Base-by-base conservation (phyloP, 1,140 invertebrate genomes). In the Leucophenga varia region DNA sequence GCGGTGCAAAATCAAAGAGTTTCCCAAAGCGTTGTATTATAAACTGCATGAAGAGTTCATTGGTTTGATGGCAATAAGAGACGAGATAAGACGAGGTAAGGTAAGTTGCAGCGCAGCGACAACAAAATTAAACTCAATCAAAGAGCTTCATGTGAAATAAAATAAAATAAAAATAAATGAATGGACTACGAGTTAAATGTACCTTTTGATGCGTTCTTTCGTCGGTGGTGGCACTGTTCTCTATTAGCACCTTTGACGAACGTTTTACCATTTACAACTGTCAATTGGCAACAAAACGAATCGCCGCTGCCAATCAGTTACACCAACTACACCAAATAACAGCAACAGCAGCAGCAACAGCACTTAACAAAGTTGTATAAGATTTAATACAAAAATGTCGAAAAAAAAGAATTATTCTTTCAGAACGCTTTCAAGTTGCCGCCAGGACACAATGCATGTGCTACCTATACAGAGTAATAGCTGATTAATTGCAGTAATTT, bases 241-340 rank as follows among this genome's bases (percentile, higher is more conserved):
- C 67, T 71, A 71, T 71, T 71, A 71, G 67, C 67, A 71, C 67
- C 67, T 71, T 32, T 67, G 60, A 64, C 64, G 63, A 64, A 67
- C 63, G 67, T 57, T 67, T 67, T 67, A 67, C 63, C 67, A 71
- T 71, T 71, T 71, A 71, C 67, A 71, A 71, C 67, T 71, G 67
- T 71, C 67, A 71, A 71, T 71, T 69, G 59, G 63, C 64, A 64
- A 59, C 59, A 68, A 64, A 71, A 61, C 61, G 57, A 52, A 46
- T 31, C 13, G 19, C 42, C 43, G 47, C 46, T 40, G 35, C 41
- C 22, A 47, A 37, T 32, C 21, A 41, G 39, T 28, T 22, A 17
- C 17, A 13, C 7, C 7, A 30, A 30, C 25, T 8, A n/a, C 44
- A 67, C 5, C 16, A 6, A 35, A 35, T 57, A 68, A 69, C 63